A percentile compares a stretch with the other conserved stretches of the same genome.
phyloP scores from a whole-genome alignment of 92 coral and sea anemone species.

The Montipora capitata region DNA sequence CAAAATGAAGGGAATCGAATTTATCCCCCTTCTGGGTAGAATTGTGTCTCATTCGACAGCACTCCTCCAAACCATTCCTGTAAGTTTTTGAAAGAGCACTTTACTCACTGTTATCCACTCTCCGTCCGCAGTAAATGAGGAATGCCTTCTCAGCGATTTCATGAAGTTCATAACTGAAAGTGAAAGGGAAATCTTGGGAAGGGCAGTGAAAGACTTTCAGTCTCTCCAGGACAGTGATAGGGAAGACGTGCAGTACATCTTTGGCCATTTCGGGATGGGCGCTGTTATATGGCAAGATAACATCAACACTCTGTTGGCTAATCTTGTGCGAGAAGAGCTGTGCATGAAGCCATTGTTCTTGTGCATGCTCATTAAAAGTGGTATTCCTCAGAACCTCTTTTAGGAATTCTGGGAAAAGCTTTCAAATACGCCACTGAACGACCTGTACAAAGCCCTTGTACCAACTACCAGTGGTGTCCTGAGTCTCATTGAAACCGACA shows the following conservation, averaged over 20 bases:
- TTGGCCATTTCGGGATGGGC: constrained; percentile 1
- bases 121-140: neutral
- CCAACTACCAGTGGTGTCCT: constrained; percentile 11
- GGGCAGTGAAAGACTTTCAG: constrained; percentile 9
- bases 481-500: neutral
- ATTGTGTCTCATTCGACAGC: constrained; percentile 3
- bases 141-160: constrained; percentile 3
- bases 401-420: constrained; percentile 9
- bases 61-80: constrained; percentile 9
- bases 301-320: neutral
- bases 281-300: neutral
- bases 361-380: constrained; percentile 4
- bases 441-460: constrained; percentile 1
- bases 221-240: neutral
- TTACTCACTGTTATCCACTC: neutral
- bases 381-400: neutral
- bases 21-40: constrained; percentile 2
- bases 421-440: neutral
- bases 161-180: neutral
- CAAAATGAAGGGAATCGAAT: constrained; percentile 11
- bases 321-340: constrained; percentile 13
- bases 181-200: constrained; percentile 3
- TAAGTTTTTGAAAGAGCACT: neutral
- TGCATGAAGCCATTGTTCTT: constrained; percentile 15
- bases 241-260: constrained; percentile 1